These are phyloP conservation scores for Drosophila seclusa DNA, from an alignment of 2,888 invertebrate genomes.

Conservation along the genomic window DNA sequence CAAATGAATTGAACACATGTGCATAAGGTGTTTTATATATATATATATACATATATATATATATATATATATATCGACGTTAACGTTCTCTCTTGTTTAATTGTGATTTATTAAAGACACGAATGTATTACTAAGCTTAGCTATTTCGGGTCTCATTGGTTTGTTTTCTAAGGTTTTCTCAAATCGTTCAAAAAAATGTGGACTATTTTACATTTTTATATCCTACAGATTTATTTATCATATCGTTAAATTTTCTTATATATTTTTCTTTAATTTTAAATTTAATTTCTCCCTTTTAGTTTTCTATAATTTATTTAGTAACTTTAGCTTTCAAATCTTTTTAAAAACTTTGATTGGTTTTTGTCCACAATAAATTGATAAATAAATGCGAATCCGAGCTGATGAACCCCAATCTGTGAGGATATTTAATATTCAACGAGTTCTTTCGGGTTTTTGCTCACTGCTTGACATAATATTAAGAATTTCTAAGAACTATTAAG, in stretches of 20 bases:
- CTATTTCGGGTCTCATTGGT: no score
- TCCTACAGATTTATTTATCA: no score
- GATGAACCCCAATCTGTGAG: neutral
- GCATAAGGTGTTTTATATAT: neutral
- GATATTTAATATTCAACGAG: neutral
- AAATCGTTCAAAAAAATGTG: no score
- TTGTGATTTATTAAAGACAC: neutral
- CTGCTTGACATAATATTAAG: neutral
- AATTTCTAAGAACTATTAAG: neutral
- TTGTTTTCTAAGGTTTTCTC: no score
- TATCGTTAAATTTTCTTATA: no score
- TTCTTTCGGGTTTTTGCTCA: neutral
- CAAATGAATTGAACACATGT: neutral
- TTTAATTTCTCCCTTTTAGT: neutral
- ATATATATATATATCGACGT: neutral
- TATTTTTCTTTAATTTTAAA: neutral
- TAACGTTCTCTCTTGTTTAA: no score
- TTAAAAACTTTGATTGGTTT: no score
- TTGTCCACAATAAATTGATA: neutral
- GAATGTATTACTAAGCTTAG: no score
- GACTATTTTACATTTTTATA: no score
- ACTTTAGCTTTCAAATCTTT: no score
- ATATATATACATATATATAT: neutral
- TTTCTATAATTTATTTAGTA: neutral
- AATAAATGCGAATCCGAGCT: neutral